These are phyloP conservation scores for Crotalus viridis DNA, from an alignment of 2,113 vertebrate species.

Conservation along the genomic window DNA sequence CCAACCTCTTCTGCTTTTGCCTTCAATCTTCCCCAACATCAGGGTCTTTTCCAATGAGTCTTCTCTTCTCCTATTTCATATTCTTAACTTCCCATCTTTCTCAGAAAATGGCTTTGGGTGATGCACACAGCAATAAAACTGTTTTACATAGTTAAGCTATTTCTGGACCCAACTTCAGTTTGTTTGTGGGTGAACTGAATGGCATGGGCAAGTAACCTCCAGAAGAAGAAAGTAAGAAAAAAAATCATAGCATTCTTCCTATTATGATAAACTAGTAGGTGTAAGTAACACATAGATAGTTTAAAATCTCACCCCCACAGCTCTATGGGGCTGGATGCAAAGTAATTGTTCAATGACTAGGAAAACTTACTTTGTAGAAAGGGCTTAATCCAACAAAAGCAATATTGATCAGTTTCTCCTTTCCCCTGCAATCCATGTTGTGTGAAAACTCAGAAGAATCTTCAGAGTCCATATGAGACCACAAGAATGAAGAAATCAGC, in stretches of 20 bases:
- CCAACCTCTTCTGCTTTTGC: not conserved
- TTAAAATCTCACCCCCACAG: not conserved
- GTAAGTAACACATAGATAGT: not conserved
- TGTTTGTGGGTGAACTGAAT: not conserved
- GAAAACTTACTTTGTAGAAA: not conserved
- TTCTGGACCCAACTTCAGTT: accelerated
- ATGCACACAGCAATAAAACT: not conserved
- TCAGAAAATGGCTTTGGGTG: not conserved
- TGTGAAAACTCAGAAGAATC: not conserved
- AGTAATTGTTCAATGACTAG: not conserved
- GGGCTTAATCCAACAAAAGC: not conserved
- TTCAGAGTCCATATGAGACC: not conserved
- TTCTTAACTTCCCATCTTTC: not conserved
- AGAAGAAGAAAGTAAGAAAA: not conserved
- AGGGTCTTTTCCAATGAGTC: not conserved
- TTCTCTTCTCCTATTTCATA: not conserved
- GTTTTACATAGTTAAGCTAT: not conserved
- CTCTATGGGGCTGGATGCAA: not conserved
- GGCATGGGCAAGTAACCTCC: not conserved
- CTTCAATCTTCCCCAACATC: not conserved
- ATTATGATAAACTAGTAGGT: not conserved
- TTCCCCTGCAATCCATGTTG: not conserved
- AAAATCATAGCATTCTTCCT: not conserved
- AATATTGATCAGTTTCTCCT: not conserved
- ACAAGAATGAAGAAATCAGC: not conserved